Evolutionary conservation across 2,888 invertebrate species (phyloP), one percentile per base, ranked within the genome.

Genomic region (Lagria hirta): DNA sequence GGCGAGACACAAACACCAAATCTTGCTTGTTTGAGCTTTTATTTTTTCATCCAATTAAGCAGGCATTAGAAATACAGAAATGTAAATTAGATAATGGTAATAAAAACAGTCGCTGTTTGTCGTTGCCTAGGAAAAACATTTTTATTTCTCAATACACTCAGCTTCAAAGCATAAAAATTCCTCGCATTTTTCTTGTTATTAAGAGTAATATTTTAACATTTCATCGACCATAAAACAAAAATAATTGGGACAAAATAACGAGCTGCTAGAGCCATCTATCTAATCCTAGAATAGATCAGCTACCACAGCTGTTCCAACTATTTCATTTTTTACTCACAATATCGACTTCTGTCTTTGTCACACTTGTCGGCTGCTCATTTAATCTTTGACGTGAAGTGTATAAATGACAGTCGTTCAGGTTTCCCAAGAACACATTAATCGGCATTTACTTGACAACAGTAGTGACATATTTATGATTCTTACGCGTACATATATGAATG

Each of bases 381-480:
- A 13, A 35, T 14, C 11, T 16, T 30, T 54, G 62, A 62, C 61
- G 60, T 60, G 59, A 22, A 58, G 62, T 43, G 55, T 58, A 61
- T 45, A 49, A 57, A 52, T 30, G 42, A 52, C 54, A 52, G 54
- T 62, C 55, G 62, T 61, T 60, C 60, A 59, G 62, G 67, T 70
- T 70, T 69, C 69, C 64, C 68, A 69, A 70, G 69, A 70, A 66
- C 69, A 65, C 70, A 71, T 71, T 71, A 70, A 71, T 71, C 69
- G 70, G 70, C 68, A 69, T 70, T 71, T 70, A 70, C 68, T 68
- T 69, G 71, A 70, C 71, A 71, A 70, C 70, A 60, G 65, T 68
- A 68, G 68, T 69, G 71, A 71, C 71, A 71, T 71, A 70, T 71
- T 71, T 71, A 71, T 71, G 71, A 71, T 66, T 64, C 66, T 63